Base-by-base conservation (phyloP, 1,140 invertebrate species). In the Caenorhabditis latens region DNA sequence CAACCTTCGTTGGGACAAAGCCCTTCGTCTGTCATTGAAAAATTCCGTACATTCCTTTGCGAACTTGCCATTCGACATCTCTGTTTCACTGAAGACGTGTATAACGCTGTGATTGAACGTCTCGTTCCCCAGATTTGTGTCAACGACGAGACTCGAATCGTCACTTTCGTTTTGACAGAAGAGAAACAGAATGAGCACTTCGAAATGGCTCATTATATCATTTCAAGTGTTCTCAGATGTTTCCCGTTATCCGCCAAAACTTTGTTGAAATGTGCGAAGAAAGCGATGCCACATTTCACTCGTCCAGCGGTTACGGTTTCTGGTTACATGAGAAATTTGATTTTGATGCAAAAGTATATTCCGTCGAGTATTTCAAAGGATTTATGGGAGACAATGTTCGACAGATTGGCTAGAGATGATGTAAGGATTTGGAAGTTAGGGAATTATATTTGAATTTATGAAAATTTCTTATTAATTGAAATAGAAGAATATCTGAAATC, bases 341-440 rank as follows among this genome's bases (percentile, higher is more conserved):
- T 86, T 13, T 48, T 79, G 61, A 83, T 86, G 43, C 50, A 58
- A 14, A 71, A 86, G 48, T 83, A 86, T 50, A 55, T 75, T 32
- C 86, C 79, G 11, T 16, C 79, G 8, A 48, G 46, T 83, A 46
- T 63, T 53, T 3, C 53, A 13, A 79, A 79, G 14, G 86, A 86
- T 13, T 53, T 86, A 19, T 86, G 86, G 86, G 82, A 83, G 19
- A 32, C 55, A 8, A 32, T 86, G n/a, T 63, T 86, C n/a, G 86
- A 86, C 6, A 7, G 71, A 13, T 16, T 57, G 24, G 86, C 71
- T 42, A 83, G 14, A 32, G 63, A 50, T 65, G 86, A 86, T 83
- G 86, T 86, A 24, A 84, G 50, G 43, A 53, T 86, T 57, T 4
- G 32, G 42, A 32, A n/a, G n/a, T 13, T n/a, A n/a, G n/a, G n/a